Evolutionary conservation across 2,888 invertebrate genomes (phyloP).

Genomic region (Drepanosiphum platanoidis): DNA sequence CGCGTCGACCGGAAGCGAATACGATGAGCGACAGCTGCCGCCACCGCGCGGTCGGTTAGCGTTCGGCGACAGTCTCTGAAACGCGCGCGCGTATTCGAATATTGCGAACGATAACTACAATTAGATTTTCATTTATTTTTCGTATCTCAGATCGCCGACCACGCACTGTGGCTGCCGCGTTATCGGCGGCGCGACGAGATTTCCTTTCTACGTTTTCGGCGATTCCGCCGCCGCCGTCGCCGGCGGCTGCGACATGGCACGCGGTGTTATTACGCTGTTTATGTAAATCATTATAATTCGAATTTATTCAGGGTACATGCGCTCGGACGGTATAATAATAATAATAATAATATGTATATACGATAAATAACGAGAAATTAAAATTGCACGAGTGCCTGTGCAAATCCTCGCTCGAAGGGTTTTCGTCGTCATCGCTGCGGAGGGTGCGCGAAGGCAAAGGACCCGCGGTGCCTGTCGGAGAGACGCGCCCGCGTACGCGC

Average conservation of each 20-base stretch:
- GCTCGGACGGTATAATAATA: background rate
- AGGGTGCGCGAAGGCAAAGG: background rate
- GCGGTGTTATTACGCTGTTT: constrained; percentile 10
- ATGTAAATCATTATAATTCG: constrained; percentile 18
- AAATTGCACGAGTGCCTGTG: background rate
- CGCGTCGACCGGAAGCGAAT: too few species aligned
- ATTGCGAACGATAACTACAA: too few species aligned
- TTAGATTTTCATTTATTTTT: too few species aligned
- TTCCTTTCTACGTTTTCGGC: background rate
- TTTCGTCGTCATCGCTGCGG: background rate
- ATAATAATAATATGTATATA: background rate
- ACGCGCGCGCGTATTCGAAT: too few species aligned
- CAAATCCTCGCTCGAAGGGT: background rate
- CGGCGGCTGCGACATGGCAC: background rate
- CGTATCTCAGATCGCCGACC: too few species aligned
- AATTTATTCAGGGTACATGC: constrained; percentile 15
- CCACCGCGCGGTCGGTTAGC: too few species aligned
- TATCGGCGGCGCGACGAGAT: background rate
- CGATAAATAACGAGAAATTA: background rate
- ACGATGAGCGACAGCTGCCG: too few species aligned
- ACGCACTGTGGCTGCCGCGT: background rate
- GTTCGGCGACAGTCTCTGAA: too few species aligned
- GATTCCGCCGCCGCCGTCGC: background rate
- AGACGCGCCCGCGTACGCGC: background rate
- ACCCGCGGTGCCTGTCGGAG: background rate